Conservation (phyloP, 2,888 invertebrate species). For the Drosophila lacicola region DNA sequence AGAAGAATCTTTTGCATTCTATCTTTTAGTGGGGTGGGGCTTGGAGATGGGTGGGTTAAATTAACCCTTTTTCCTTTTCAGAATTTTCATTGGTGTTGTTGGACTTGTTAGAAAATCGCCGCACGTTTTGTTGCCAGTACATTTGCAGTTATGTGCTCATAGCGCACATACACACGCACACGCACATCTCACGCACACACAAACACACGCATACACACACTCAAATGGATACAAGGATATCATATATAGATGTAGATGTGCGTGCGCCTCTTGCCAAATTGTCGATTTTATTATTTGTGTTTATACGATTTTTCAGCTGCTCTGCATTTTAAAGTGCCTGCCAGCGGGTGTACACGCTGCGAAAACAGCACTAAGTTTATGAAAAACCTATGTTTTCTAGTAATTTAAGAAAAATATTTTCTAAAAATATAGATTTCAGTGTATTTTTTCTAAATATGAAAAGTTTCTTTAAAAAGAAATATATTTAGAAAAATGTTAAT, state of each 20-base stretch:
- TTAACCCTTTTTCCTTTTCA: conserved; percentile 56
- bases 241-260: conserved; percentile 52
- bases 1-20: conserved; percentile 22
- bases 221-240: conserved; percentile 37
- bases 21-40: conserved; percentile 6
- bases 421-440: no score
- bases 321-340: conserved; percentile 80
- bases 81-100: conserved; percentile 39
- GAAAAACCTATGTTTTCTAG: no score
- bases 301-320: conserved; percentile 82
- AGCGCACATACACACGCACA: conserved; percentile 47
- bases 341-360: background rate
- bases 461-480: no score
- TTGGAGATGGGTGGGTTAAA: conserved; percentile 18
- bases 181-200: conserved; percentile 14
- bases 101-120: conserved; percentile 69
- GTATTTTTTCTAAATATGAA: no score
- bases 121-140: conserved; percentile 78
- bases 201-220: conserved; percentile 2
- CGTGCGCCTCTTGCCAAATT: conserved; percentile 80
- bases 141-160: conserved; percentile 80
- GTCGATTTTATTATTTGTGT: conserved; percentile 83
- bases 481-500: no score
- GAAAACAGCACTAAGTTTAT: no score
- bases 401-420: no score